phyloP scores from a whole-genome alignment of 2,113 vertebrate species.

The Litocranius walleri region DNA sequence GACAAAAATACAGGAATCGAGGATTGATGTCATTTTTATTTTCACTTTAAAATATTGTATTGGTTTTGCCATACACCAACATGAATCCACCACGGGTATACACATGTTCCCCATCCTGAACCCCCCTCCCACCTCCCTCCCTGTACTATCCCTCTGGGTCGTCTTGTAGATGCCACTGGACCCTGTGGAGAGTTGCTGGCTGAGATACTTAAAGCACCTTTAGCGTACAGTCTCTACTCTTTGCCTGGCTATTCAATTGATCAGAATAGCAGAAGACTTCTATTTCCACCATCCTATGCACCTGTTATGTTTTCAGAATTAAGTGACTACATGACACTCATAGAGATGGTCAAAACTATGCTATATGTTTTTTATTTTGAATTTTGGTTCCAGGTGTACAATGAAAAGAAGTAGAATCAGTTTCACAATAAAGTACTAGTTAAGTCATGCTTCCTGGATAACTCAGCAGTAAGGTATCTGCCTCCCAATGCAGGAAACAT shows the following conservation, averaged over 20 bases:
- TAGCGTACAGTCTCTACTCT: conserved; percentile 69
- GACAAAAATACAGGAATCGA: conserved; percentile 55
- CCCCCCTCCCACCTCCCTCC: too few species aligned
- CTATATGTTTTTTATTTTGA: conserved; percentile 4
- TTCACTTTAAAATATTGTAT: too few species aligned
- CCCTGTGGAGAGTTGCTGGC: conserved; percentile 78
- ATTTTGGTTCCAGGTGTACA: accelerated
- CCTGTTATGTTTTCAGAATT: conserved; percentile 57
- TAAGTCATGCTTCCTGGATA: conserved; percentile 53
- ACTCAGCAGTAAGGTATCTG: neutral
- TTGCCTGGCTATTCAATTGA: conserved; percentile 61
- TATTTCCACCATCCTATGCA: conserved; percentile 76
- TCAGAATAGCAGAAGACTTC: conserved; percentile 64
- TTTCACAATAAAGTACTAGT: conserved; percentile 77
- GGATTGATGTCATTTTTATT: conserved; percentile 67
- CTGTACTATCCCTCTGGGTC: too few species aligned
- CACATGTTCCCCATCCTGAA: too few species aligned
- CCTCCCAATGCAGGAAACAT: neutral
- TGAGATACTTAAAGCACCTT: conserved; percentile 72
- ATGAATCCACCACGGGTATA: too few species aligned
- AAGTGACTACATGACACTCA: conserved; percentile 79
- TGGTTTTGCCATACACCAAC: too few species aligned
- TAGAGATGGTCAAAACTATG: too few species aligned
- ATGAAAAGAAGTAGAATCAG: conserved; percentile 54
- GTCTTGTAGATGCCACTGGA: conserved; percentile 71